Conservation (phyloP, 2,113 vertebrate species). For the Bothrops jararaca region DNA sequence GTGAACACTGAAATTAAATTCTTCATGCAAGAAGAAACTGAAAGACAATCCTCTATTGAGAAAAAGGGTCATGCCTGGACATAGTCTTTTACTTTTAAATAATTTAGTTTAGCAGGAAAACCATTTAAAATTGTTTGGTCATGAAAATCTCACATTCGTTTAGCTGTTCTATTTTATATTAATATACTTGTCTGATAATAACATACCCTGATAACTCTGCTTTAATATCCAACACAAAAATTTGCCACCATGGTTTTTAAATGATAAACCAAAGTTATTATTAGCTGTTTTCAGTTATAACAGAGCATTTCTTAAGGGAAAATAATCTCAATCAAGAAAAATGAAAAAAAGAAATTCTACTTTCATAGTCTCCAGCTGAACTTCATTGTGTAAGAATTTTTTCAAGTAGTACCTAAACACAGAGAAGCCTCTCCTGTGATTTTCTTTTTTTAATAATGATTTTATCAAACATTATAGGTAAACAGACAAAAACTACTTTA, state of each 20-base stretch:
- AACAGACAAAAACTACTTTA: no score
- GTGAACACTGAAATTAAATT: not conserved
- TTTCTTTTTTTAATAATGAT: constrained; percentile 31
- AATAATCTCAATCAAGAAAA: not conserved
- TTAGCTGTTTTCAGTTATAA: not conserved
- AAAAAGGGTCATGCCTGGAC: not conserved
- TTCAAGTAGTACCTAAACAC: constrained; percentile 40
- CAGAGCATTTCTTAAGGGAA: not conserved
- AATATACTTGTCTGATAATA: not conserved
- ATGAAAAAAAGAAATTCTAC: not conserved
- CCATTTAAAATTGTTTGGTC: not conserved
- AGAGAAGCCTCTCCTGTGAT: constrained; percentile 34
- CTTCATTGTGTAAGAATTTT: constrained; percentile 45
- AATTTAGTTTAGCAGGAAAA: not conserved
- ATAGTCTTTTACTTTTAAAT: not conserved
- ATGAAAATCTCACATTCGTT: not conserved
- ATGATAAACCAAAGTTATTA: not conserved
- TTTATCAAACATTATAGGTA: no score
- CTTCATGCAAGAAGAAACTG: not conserved
- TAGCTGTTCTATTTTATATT: not conserved
- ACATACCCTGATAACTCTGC: not conserved
- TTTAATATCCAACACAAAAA: not conserved
- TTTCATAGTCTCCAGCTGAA: constrained; percentile 52
- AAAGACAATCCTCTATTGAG: not conserved
- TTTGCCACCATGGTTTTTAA: not conserved